Percentiles rank a stretch among this genome's conserved stretches.
Conservation (phyloP, 2,888 invertebrate genomes). For the Bhutanitis thaidina region DNA sequence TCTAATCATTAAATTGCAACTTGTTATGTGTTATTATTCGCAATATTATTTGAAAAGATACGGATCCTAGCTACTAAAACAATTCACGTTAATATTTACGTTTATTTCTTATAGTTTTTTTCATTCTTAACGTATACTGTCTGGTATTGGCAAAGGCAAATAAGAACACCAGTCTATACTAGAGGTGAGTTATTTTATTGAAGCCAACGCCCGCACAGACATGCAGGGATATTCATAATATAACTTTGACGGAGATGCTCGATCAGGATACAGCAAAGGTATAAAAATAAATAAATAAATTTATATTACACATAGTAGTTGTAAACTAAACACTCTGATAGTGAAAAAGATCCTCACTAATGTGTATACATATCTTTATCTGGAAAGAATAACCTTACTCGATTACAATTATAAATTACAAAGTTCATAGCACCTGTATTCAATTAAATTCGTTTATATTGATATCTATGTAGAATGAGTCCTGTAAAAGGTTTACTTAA, state of each 20-base stretch:
- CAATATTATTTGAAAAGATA: no score
- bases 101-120: slow-evolving; percentile 14
- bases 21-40: no score
- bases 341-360: no score
- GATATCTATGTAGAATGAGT: no score
- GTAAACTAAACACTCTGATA: neutral
- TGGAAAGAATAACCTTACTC: no score
- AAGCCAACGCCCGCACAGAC: slow-evolving; percentile 46
- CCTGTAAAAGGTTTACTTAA: no score
- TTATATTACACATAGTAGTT: neutral
- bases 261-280: slow-evolving; percentile 18
- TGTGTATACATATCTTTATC: no score
- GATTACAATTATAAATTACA: no score
- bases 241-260: slow-evolving; percentile 23
- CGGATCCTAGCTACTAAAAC: no score
- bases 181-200: slow-evolving; percentile 53
- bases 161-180: slow-evolving; percentile 28
- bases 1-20: no score
- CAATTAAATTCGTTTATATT: no score
- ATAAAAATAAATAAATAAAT: neutral
- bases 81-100: neutral
- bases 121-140: slow-evolving; percentile 5
- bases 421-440: no score
- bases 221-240: slow-evolving; percentile 29
- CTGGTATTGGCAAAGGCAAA: slow-evolving; percentile 18